Evolutionary conservation across 2,888 invertebrate genomes (phyloP), one percentile per base, ranked within the genome.

Genomic region (Epiblema foenella): DNA sequence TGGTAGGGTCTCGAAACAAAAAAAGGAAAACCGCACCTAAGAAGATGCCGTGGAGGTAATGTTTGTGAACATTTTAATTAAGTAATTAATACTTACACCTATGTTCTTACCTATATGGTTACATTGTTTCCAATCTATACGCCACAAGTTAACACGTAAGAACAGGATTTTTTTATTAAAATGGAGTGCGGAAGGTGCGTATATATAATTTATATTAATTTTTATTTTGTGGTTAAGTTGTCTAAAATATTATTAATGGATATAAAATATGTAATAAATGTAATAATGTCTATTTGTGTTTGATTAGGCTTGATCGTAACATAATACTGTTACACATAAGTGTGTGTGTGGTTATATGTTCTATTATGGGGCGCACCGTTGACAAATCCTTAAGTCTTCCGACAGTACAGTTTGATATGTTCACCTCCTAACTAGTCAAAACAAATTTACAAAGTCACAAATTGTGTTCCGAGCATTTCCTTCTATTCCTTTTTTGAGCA

Each of bases 1-100:
- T 79, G 69, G 42, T 75, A 56, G 54, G 54, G 39, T 67, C 71
- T 51, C 56, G 37, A 15, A 58, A 46, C 67, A 66, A 49, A 15
- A 20, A 17, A 63, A 63, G 46, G 18, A 49, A 49, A 70, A 11
- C 18, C n/a, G 24, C 42, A 0, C 51, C 65, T 18, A 65, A 70
- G 64, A 79, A 76, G 74, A 69, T 24, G 33, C 79, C 85, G 42
- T 85, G 85, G 85, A 84, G 77, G 79, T 86, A 78, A 81, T 46
- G 12, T 52, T 29, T 42, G 29, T 37, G 42, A 15, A 29, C 29
- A n/a, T n/a, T 24, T 49, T 37, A 15, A 51, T 46, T 46, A 20
- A 42, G 18, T 15, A 24, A 37, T 10, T 46, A 46, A 46, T 46
- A n/a, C 12, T 46, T 46, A 24, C n/a, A 15, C 15, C 42, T 15